phyloP scores from a whole-genome alignment of 2,797 vertebrate species.

The Crenuchus spilurus region DNA sequence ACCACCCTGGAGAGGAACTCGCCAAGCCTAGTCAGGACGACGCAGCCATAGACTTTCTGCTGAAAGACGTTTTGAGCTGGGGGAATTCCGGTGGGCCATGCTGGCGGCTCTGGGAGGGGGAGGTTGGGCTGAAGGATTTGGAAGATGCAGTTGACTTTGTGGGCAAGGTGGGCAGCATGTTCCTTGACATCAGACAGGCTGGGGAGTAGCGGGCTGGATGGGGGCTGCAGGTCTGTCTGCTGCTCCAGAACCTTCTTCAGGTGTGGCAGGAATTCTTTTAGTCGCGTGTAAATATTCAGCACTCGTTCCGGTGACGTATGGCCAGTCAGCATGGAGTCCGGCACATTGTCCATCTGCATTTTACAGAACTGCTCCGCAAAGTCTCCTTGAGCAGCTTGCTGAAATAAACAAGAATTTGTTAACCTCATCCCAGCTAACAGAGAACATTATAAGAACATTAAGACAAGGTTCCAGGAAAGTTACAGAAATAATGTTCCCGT shows the following conservation, averaged over 20 bases:
- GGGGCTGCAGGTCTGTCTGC: constrained; percentile 73
- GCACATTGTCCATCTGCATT: constrained; percentile 63
- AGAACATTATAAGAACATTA: too few relatives aligned
- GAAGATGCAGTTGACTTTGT: constrained; percentile 58
- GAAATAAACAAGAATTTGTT: constrained; percentile 17
- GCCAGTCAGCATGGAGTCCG: constrained; percentile 72
- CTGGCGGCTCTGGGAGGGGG: constrained; percentile 65
- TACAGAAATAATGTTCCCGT: too few relatives aligned
- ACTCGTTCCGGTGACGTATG: constrained; percentile 68
- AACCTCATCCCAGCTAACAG: too few relatives aligned
- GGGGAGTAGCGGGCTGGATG: constrained; percentile 57
- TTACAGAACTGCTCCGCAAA: constrained; percentile 71
- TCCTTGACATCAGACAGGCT: constrained; percentile 5
- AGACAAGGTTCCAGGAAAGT: too few relatives aligned
- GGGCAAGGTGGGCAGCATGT: constrained; percentile 46
- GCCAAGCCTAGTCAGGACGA: constrained; percentile 74
- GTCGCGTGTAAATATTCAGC: constrained; percentile 64
- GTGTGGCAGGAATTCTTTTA: constrained; percentile 73
- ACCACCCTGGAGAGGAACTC: constrained; percentile 66
- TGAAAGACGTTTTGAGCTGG: constrained; percentile 77
- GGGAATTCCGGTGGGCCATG: constrained; percentile 66
- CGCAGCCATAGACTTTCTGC: constrained; percentile 82
- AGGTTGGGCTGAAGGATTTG: constrained; percentile 75
- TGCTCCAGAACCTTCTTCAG: constrained; percentile 73
- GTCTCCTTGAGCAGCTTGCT: constrained; percentile 75